phyloP scores from a whole-genome alignment of 1,140 invertebrate genomes.

The Drosophila kohkoa region DNA sequence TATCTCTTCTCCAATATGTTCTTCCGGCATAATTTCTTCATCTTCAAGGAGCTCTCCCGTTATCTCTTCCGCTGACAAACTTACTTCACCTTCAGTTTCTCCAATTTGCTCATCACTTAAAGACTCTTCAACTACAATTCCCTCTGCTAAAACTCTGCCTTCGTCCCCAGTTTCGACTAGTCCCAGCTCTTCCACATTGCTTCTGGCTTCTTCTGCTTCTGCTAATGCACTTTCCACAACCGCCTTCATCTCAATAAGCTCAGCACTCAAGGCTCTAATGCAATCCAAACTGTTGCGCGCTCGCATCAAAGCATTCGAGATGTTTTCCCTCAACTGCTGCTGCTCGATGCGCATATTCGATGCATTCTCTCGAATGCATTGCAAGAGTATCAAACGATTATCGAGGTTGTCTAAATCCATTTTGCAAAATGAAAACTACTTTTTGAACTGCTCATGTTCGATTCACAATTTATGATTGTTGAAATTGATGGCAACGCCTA shows the following conservation, averaged over 20 bases:
- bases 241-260: conserved; percentile 48
- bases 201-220: not conserved
- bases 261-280: conserved; percentile 24
- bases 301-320: conserved; percentile 22
- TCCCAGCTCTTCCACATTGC: not conserved
- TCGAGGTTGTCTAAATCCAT: conserved; percentile 35
- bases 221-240: conserved; percentile 28
- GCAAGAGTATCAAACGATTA: conserved; percentile 34
- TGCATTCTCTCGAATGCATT: conserved; percentile 57
- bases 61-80: too few species aligned
- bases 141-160: too few species aligned
- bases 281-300: conserved; percentile 14
- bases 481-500: conserved; percentile 12
- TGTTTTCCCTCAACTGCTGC: conserved; percentile 31
- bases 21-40: too few species aligned
- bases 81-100: not conserved
- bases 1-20: too few species aligned
- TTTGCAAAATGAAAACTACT: not conserved
- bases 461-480: not conserved
- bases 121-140: too few species aligned
- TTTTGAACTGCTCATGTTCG: not conserved
- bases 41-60: too few species aligned
- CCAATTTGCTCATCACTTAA: not conserved
- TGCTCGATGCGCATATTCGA: conserved; percentile 51
- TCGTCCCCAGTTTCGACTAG: not conserved